Percentiles rank a stretch among this genome's conserved stretches.
Conservation (phyloP, 2,113 vertebrate species). For the Vulpes ferrilata region DNA sequence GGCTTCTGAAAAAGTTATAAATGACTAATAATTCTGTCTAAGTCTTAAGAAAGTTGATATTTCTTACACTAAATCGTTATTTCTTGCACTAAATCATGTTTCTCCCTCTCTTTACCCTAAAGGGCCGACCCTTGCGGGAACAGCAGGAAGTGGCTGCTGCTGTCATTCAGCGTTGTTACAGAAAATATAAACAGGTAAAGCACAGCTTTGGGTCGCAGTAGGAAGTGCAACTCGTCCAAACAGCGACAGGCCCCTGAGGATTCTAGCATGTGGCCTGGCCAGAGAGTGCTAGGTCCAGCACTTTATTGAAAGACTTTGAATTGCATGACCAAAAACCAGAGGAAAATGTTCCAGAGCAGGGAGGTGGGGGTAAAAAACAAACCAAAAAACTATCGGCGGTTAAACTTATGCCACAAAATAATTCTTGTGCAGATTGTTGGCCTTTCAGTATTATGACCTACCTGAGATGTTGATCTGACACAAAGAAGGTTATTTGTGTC, state of each 20-base stretch:
- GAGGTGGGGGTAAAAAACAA: background rate
- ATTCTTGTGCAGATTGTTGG: background rate
- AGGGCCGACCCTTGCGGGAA: constrained; percentile 97
- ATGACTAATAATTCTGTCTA: background rate
- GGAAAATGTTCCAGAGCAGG: background rate
- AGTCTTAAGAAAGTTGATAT: background rate
- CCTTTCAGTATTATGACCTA: background rate
- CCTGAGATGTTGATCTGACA: rapidly evolving
- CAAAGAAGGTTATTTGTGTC: background rate
- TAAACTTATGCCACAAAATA: background rate
- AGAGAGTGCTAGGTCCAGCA: rapidly evolving
- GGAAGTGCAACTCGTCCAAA: rapidly evolving
- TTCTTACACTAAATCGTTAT: background rate
- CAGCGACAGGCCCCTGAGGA: rapidly evolving
- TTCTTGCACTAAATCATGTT: background rate
- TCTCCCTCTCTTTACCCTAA: background rate
- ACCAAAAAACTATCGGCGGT: background rate
- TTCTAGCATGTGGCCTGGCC: background rate
- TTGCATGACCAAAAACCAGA: background rate
- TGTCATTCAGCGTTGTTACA: constrained; percentile 99
- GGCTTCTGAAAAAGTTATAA: background rate
- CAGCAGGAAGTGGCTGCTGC: constrained; percentile 99
- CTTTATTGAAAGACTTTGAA: background rate
- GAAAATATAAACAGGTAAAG: constrained; percentile 99
- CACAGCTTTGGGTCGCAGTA: background rate